These are phyloP conservation scores for Erebia aethiops DNA, from an alignment of 2,888 invertebrate genomes.

Conservation along the genomic window DNA sequence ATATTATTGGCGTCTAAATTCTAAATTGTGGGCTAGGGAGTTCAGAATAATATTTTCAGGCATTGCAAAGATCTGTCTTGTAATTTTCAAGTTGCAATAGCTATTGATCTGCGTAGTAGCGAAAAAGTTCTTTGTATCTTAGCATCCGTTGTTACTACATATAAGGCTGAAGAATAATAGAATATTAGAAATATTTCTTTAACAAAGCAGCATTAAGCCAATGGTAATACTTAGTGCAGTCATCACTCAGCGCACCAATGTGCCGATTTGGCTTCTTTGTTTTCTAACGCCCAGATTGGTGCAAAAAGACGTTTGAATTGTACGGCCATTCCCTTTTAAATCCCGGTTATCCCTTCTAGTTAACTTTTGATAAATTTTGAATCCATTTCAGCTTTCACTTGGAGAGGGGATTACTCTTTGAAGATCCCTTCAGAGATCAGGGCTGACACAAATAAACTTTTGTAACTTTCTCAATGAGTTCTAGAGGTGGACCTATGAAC, in stretches of 20 bases:
- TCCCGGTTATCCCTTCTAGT: constrained; percentile 37
- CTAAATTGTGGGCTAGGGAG: constrained; percentile 31
- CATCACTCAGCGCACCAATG: constrained; percentile 53
- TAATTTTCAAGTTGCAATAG: no score
- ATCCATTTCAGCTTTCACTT: constrained; percentile 6
- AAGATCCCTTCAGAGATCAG: not conserved
- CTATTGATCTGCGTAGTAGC: no score
- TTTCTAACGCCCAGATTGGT: constrained; percentile 55
- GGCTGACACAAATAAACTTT: not conserved
- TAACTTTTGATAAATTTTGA: constrained; percentile 27
- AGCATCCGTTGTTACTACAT: no score
- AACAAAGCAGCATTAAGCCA: constrained; percentile 51
- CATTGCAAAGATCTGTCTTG: not conserved
- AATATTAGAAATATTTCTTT: constrained; percentile 50
- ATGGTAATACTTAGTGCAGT: constrained; percentile 56
- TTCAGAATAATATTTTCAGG: not conserved
- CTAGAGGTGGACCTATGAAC: no score
- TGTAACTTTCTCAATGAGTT: not conserved
- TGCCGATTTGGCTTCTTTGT: constrained; percentile 71
- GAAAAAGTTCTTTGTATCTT: no score
- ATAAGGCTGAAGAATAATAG: constrained; percentile 34
- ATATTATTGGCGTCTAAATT: constrained; percentile 31
- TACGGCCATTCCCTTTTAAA: constrained; percentile 46
- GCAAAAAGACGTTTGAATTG: constrained; percentile 56
- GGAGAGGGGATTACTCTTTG: not conserved